These are phyloP conservation scores for Pomacea canaliculata DNA, from an alignment of 2,888 invertebrate genomes.

Conservation along the genomic window DNA sequence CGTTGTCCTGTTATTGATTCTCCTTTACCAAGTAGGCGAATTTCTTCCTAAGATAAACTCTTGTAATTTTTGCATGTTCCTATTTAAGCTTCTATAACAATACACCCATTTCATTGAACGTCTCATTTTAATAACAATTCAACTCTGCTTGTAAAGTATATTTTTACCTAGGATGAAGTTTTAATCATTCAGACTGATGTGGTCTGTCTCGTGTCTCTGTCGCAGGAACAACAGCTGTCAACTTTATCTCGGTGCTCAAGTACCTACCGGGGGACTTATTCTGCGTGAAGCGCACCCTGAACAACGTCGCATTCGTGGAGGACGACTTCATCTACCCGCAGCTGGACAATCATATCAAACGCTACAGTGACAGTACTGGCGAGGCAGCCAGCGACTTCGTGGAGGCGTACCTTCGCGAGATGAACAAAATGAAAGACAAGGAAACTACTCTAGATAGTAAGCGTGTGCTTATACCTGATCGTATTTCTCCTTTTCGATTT, in stretches of 20 bases:
- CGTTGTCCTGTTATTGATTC: too few species aligned
- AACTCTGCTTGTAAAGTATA: too few species aligned
- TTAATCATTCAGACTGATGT: too few species aligned
- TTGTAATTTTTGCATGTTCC: too few species aligned
- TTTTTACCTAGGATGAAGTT: too few species aligned
- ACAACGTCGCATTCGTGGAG: not conserved
- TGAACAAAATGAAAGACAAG: not conserved
- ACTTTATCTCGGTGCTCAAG: conserved; percentile 33
- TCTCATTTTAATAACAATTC: too few species aligned
- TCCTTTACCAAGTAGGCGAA: too few species aligned
- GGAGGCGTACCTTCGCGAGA: conserved; percentile 6
- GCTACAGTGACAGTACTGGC: not conserved
- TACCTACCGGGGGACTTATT: conserved; percentile 41
- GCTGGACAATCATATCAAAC: conserved; percentile 1
- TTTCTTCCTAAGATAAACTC: too few species aligned
- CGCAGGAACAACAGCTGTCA: not conserved
- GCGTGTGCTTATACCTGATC: too few species aligned
- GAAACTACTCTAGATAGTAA: not conserved
- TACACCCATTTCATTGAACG: too few species aligned
- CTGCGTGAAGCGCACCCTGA: conserved; percentile 28
- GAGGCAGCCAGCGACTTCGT: conserved; percentile 1
- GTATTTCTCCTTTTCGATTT: too few species aligned
- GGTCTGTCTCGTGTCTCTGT: not conserved
- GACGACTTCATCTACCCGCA: not conserved
- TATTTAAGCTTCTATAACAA: too few species aligned